Base-by-base conservation (phyloP, 1,140 invertebrate genomes). In the Propsilocerus akamusi region DNA sequence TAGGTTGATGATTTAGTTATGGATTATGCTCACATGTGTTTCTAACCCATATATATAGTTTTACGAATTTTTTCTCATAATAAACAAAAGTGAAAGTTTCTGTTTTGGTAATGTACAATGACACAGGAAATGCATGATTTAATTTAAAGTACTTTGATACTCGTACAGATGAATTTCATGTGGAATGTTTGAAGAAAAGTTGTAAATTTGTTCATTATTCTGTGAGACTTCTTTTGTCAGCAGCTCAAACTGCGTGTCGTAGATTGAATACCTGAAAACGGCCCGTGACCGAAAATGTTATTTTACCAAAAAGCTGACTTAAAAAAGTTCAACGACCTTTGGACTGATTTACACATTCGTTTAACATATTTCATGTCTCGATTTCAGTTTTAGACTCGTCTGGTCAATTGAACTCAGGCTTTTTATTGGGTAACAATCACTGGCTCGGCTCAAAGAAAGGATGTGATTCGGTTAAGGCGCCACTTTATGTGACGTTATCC, bases 341-440 rank as follows among this genome's bases (percentile, higher is more conserved):
- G 11, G n/a, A 23, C 14, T 28, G 34, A 2, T 50, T 12, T 17
- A 17, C n/a, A n/a, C n/a, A n/a, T n/a, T n/a, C n/a, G n/a, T n/a
- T n/a, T n/a, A n/a, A n/a, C n/a, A n/a, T n/a, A n/a, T n/a, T n/a
- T n/a, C n/a, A n/a, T n/a, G n/a, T 41, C 34, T 41, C 7, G 14
- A 17, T 54, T 53, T 6, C 48, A 65, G 63, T 58, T 7, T 55
- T 65, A 4, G 63, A 65, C 51, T 60, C 63, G 4, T 65, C 63
- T 2, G 63, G 60, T 4, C 55, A 50, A 1, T 61, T 62, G 26
- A 53, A 59, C 0, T 53, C 63, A 3, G 63, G 63, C 1, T 65
- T 65, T 10, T 28, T 64, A 0, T 63, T 58, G 26, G 63, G 63
- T n/a, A 59, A 65, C 10, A 65, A 65, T 56, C 65, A 58, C 28